These are phyloP conservation scores for Pantherophis alleghaniensis DNA, from an alignment of 2,797 vertebrate species.

Conservation along the genomic window DNA sequence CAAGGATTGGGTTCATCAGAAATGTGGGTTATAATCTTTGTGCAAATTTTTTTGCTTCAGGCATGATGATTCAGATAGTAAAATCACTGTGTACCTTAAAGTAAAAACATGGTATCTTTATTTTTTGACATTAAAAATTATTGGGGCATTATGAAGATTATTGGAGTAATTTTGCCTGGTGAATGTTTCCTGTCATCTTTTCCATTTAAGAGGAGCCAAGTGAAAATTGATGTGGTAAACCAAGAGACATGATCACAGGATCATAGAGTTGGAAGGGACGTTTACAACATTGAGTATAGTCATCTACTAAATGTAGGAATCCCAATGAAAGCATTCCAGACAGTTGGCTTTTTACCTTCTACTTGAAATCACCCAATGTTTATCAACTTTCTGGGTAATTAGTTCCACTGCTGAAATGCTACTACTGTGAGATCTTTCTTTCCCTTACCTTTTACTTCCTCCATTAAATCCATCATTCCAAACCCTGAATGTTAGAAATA, in stretches of 20 bases:
- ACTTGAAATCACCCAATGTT: neutral
- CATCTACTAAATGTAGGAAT: neutral
- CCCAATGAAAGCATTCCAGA: neutral
- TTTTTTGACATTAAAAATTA: conserved; percentile 6
- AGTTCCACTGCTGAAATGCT: neutral
- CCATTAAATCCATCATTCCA: neutral
- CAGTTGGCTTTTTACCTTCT: neutral
- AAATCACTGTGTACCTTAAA: neutral
- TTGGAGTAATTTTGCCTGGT: neutral
- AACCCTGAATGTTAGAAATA: neutral
- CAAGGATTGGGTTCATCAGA: neutral
- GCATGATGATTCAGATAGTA: neutral
- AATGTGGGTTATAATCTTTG: neutral
- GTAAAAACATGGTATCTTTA: neutral
- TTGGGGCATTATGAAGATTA: neutral
- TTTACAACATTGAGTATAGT: neutral
- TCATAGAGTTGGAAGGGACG: neutral
- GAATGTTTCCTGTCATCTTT: neutral
- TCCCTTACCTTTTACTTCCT: neutral
- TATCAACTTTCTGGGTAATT: neutral
- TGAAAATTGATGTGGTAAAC: neutral
- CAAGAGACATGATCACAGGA: neutral
- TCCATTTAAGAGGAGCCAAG: neutral
- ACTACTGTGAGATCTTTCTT: neutral
- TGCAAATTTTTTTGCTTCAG: neutral